These are phyloP conservation scores for Halictus quadricinctus DNA, from an alignment of 2,888 invertebrate species.

Conservation along the genomic window DNA sequence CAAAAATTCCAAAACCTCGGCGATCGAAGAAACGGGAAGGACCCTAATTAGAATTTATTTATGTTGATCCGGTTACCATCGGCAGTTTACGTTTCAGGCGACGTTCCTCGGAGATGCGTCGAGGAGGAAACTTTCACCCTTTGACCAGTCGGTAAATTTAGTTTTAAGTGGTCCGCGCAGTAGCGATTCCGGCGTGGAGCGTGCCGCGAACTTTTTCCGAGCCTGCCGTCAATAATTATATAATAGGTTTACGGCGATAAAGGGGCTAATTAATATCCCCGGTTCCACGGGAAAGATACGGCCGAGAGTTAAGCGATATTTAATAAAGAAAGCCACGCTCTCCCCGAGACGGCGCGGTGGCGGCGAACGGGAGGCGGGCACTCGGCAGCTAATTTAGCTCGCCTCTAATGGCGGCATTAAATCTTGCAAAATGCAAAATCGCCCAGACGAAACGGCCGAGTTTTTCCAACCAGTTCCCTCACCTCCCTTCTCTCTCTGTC, in stretches of 20 bases:
- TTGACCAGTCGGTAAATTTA: not conserved
- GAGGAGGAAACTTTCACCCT: not conserved
- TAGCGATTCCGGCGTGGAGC: not conserved
- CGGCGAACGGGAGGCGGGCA: not conserved
- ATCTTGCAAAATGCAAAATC: conserved; percentile 19
- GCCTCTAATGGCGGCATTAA: conserved; percentile 25
- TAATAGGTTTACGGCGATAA: conserved; percentile 30
- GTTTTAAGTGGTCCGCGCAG: not conserved
- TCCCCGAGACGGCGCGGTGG: not conserved
- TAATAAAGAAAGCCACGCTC: conserved; percentile 16
- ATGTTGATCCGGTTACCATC: not conserved
- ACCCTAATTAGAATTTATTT: not conserved
- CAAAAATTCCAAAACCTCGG: not conserved
- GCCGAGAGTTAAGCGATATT: conserved; percentile 22
- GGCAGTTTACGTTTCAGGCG: not conserved
- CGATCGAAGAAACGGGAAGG: not conserved
- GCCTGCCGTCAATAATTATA: conserved; percentile 21
- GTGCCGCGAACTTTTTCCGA: conserved; percentile 18
- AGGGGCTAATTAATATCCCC: conserved; percentile 33
- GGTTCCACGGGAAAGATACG: not conserved
- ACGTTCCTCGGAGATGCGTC: not conserved
- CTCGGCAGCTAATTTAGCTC: conserved; percentile 27
- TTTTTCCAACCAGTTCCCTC: not conserved
- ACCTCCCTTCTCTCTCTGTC: too few species aligned
- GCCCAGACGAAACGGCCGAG: not conserved